Base-by-base conservation (phyloP, 2,888 invertebrate species). In the Acronicta aceris region DNA sequence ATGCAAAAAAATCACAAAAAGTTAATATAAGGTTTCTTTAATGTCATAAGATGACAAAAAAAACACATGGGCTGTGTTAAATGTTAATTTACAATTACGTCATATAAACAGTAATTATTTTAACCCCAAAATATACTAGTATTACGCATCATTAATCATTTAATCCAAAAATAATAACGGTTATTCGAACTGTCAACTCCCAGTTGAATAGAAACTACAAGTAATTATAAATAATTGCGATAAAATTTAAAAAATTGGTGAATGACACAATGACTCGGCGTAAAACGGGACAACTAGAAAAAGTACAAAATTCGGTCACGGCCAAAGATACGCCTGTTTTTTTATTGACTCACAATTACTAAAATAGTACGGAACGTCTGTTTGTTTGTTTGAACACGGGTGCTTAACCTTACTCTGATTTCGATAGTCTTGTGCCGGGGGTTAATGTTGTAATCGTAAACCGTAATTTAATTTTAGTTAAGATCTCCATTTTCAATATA, bases 161-260 rank as follows among this genome's bases (percentile, higher is more conserved):
- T 45, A 41, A 43, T 51, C 43, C 51, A 52, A 49, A 66, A 65
- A 65, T 65, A 59, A 67, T 58, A 59, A 43, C 27, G 16, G 30
- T 61, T 45, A 50, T 70, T 57, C 8, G 25, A 33, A 45, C 51
- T 63, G 64, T 69, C 71, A 73, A 43, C 48, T 64, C 66, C 59
- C 45, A n/a, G 61, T 62, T 60, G 52, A 64, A 47, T 47, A 9
- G 57, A 68, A 70, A 55, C 52, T 46, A 67, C 30, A 25, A 46
- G 61, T 77, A 77, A 78, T 72, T 64, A 60, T 41, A 56, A 47
- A 45, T 72, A 78, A 78, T 75, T 75, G 75, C 50, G 16, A 17
- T 47, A 71, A 65, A 67, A 59, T 61, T 30, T 63, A 64, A 71
- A 58, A 12, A 48, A 68, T 60, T 50, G 40, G 51, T 63, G 52